phyloP scores from a whole-genome alignment of 2,113 vertebrate species.

The Taurulus bubalis region DNA sequence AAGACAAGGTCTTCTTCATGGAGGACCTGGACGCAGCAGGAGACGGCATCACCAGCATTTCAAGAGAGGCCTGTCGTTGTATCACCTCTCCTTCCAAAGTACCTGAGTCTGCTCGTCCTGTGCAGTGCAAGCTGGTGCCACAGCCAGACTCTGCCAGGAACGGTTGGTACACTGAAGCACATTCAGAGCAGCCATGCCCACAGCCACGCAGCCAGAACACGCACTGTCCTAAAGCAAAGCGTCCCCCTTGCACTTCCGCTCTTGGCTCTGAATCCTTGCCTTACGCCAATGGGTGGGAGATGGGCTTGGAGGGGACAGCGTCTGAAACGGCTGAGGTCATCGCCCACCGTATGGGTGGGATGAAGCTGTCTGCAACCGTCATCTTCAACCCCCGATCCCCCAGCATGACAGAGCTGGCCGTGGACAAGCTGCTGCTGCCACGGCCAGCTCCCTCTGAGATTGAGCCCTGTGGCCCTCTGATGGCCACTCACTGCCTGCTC shows the following conservation, averaged over 20 bases:
- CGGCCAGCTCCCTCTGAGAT: slow-evolving; percentile 71
- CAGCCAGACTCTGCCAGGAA: slow-evolving; percentile 64
- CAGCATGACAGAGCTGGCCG: slow-evolving; percentile 79
- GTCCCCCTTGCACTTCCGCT: slow-evolving; percentile 44
- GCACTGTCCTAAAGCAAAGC: slow-evolving; percentile 64
- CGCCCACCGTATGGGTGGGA: slow-evolving; percentile 95
- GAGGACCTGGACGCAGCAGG: slow-evolving; percentile 90
- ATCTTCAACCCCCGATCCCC: slow-evolving; percentile 97
- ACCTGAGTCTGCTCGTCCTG: slow-evolving; percentile 41
- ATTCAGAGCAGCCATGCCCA: slow-evolving; percentile 67
- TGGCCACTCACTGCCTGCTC: slow-evolving; percentile 91
- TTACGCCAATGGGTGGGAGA: slow-evolving; percentile 90
- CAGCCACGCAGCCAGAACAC: slow-evolving; percentile 77
- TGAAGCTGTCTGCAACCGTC: slow-evolving; percentile 97
- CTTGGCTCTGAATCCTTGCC: slow-evolving; percentile 78
- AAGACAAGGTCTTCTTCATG: slow-evolving; percentile 95
- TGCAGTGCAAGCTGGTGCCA: slow-evolving; percentile 42
- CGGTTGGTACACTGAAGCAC: slow-evolving; percentile 68
- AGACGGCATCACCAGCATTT: slow-evolving; percentile 72
- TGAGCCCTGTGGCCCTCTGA: slow-evolving; percentile 83
- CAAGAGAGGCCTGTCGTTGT: slow-evolving; percentile 70
- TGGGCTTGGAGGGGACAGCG: slow-evolving; percentile 75
- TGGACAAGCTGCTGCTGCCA: slow-evolving; percentile 78
- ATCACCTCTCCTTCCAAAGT: slow-evolving; percentile 70
- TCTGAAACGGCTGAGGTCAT: slow-evolving; percentile 91